Evolutionary conservation across 2,888 invertebrate genomes (phyloP).

Genomic region (Protonemura montana): DNA sequence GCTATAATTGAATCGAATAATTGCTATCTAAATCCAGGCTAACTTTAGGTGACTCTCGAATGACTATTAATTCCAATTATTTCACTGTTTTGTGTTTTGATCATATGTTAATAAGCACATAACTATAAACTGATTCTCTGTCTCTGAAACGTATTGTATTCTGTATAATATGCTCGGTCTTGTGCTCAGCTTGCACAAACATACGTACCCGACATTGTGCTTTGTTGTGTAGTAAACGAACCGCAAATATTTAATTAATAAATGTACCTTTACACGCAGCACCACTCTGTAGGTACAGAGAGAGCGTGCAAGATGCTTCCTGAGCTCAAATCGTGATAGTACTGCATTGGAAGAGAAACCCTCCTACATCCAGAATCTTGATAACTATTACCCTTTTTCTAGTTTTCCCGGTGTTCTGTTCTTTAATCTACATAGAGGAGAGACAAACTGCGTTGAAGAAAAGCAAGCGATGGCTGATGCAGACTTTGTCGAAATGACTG

Average conservation of each 20-base stretch:
- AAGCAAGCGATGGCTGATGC: not conserved
- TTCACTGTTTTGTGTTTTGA: not conserved
- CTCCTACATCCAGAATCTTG: not conserved
- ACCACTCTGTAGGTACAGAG: not conserved
- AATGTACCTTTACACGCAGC: not conserved
- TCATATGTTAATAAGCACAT: not conserved
- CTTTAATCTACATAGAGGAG: not conserved
- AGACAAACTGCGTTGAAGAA: not conserved
- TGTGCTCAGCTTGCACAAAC: not conserved
- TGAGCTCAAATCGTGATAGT: not conserved
- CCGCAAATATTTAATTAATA: not conserved
- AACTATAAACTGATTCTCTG: not conserved
- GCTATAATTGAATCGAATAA: not conserved
- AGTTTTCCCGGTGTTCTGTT: not conserved
- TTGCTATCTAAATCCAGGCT: not conserved
- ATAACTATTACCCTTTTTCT: not conserved
- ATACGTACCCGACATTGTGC: not conserved
- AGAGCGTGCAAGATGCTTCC: not conserved
- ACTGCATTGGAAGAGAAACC: not conserved
- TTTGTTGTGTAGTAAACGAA: not conserved
- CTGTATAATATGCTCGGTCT: not conserved
- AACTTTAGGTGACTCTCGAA: not conserved
- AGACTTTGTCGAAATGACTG: not conserved
- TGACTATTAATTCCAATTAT: not conserved
- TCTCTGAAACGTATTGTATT: not conserved